A percentile compares a stretch with the other conserved stretches of the same genome.
Evolutionary conservation across 37 sponge, comb jelly and placozoan genomes (phyloP).

Genomic region (Haliclona indistincta): DNA sequence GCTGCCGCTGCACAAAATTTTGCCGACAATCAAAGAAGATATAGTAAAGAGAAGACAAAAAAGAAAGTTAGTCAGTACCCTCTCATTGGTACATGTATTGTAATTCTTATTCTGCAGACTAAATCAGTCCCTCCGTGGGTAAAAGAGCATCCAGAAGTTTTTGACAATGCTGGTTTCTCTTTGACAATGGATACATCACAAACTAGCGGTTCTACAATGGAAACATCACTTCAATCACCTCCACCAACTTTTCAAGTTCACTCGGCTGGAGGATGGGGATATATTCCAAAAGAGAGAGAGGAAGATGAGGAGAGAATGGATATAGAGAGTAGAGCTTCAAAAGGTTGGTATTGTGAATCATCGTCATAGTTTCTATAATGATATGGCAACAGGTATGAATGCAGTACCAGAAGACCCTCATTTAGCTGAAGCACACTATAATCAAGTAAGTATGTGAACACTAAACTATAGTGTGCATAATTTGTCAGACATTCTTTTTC

Average conservation of each 20-base stretch:
- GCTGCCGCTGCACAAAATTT: constrained; percentile 32
- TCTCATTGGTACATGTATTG: neutral
- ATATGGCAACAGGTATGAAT: neutral
- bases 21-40: constrained; percentile 43
- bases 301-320: constrained; percentile 5
- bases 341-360: neutral
- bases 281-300: neutral
- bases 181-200: constrained; percentile 31
- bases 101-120: neutral
- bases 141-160: constrained; percentile 84
- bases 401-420: constrained; percentile 75
- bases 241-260: no score
- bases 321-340: neutral
- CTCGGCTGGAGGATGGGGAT: neutral
- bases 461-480: neutral
- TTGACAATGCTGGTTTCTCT: constrained; percentile 63
- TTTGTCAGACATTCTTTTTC: no score
- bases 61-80: constrained; percentile 1
- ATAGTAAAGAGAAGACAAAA: constrained; percentile 32
- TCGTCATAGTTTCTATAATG: neutral
- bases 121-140: constrained; percentile 77
- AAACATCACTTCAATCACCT: no score
- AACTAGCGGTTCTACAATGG: neutral
- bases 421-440: constrained; percentile 74
- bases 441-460: constrained; percentile 35